Evolutionary conservation across 2,797 vertebrate genomes (phyloP), one percentile per base, ranked within the genome.

Genomic region (Poeciliopsis gracilis): DNA sequence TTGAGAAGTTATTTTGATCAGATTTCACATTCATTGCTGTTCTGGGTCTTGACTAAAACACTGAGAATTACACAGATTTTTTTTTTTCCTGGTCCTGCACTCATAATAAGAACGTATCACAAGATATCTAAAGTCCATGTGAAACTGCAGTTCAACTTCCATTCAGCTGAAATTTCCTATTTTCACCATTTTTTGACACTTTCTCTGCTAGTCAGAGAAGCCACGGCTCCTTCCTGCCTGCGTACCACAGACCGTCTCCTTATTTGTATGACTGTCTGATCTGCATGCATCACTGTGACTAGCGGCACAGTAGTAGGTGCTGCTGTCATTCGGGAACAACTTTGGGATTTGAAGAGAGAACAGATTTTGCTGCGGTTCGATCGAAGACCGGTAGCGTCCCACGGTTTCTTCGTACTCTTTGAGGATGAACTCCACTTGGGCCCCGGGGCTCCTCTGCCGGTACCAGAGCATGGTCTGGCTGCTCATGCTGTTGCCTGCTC

Each of bases 291-390:
- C 92, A 93, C 92, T 90, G 94, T 95, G 95, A 78, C 88, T 92
- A 36, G 94, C 94, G 67, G 86, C 93, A 0, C 95, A 95, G 86
- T 88, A 95, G 84, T 95, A 96, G 43, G 43, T 89, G 73, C 87
- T 84, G 66, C 87, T 91, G 86, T 95, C 92, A 25, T 83, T 73
- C 0, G 73, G 2, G 0, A 53, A 3, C 61, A 94, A 55, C 12
- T 80, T 63, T 25, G 47, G 79, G 0, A 93, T 85, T 72, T 72
- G 70, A 72, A 72, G 70, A 49, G 28, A 33, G 33, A 72, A 72
- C 46, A 47, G 16, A 33, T 72, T 72, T 4, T 12, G 10, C 11
- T n/a, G 23, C 1, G 45, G 2, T 0, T 49, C 3, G 16, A 72
- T 30, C 7, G 1, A 20, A 47, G 70, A 72, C 13, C 16, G n/a